Percentiles rank a stretch among this genome's conserved stretches.
Evolutionary conservation across 2,888 invertebrate genomes (phyloP).

Genomic region (Formica aserva): DNA sequence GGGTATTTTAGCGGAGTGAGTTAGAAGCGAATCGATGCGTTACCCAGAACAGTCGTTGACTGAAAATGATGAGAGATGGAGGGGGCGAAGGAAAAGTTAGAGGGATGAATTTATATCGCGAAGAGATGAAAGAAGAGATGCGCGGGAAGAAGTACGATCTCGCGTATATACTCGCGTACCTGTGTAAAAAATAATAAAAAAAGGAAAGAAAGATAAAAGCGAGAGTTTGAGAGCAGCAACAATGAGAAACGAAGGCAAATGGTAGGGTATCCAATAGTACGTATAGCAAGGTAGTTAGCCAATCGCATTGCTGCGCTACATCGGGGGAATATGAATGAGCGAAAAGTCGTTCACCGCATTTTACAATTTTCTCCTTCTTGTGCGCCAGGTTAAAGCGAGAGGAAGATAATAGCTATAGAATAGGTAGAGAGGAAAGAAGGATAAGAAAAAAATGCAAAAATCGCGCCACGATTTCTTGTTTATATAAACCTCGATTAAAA

Average conservation of each 20-base stretch:
- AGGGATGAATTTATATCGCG: constrained; percentile 65
- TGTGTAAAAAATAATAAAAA: constrained; percentile 41
- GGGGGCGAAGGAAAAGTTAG: constrained; percentile 26
- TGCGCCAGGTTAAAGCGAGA: constrained; percentile 51
- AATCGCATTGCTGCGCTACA: constrained; percentile 82
- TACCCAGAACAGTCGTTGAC: constrained; percentile 78
- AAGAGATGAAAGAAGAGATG: constrained; percentile 60
- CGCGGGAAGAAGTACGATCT: constrained; percentile 28
- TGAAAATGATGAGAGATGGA: constrained; percentile 60
- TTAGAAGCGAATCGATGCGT: constrained; percentile 82
- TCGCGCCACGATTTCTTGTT: constrained; percentile 69
- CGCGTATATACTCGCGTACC: constrained; percentile 7
- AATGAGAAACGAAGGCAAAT: constrained; percentile 58
- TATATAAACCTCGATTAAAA: constrained; percentile 76
- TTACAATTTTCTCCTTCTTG: constrained; percentile 79
- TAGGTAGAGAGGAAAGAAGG: background rate
- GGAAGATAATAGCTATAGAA: background rate
- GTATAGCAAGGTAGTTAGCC: constrained; percentile 83
- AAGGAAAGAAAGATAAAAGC: constrained; percentile 57
- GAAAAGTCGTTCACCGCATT: constrained; percentile 80
- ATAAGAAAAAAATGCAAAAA: constrained; percentile 31
- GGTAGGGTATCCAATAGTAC: constrained; percentile 67
- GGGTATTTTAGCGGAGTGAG: constrained; percentile 75
- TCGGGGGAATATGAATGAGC: constrained; percentile 84
- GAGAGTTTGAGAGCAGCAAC: constrained; percentile 48